Base-by-base conservation (phyloP, 1,140 invertebrate species). In the Drosophila watanabei region DNA sequence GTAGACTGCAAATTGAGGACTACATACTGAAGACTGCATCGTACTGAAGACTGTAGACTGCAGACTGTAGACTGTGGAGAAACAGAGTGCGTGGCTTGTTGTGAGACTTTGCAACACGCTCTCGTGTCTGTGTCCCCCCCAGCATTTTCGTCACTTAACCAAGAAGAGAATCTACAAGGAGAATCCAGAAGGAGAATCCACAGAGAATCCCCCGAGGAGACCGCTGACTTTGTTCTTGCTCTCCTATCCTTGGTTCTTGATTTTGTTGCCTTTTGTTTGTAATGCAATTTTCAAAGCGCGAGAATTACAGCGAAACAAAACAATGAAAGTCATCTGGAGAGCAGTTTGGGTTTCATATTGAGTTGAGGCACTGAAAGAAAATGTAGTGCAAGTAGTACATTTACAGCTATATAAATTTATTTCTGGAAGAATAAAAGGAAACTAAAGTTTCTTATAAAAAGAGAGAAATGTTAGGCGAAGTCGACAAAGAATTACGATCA, bases 201-300 rank as follows among this genome's bases (percentile, higher is more conserved):
- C 6, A 37, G 58, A 75, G 72, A 52, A 58, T 75, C 62, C 54
- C 75, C 54, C 52, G 52, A 51, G 76, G 59, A 79, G 54, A 57
- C 18, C 65, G 16, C 48, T 68, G 24, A 49, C 48, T 30, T 32
- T 43, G 54, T 52, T 72, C 63, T 69, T 72, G 66, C 30, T 72
- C 69, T 72, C 5, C 41, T 8, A 59, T 73, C 32, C 71, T 72
- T 58, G 49, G 35, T 78, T 65, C 62, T 73, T 86, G 70, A 65
- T 78, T 63, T 43, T 37, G 54, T 46, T 89, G 73, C 61, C 80
- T 79, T 57, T 85, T 88, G 85, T 85, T 85, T 90, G 85, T 89
- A 89, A 89, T 89, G 85, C 86, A 89, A 90, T 89, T 89, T 89
- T 89, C 85, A 89, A 89, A 89, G 86, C 86, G 85, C 85, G 85